Conservation (phyloP, 2,888 invertebrate genomes). For the Catocala fraxini region DNA sequence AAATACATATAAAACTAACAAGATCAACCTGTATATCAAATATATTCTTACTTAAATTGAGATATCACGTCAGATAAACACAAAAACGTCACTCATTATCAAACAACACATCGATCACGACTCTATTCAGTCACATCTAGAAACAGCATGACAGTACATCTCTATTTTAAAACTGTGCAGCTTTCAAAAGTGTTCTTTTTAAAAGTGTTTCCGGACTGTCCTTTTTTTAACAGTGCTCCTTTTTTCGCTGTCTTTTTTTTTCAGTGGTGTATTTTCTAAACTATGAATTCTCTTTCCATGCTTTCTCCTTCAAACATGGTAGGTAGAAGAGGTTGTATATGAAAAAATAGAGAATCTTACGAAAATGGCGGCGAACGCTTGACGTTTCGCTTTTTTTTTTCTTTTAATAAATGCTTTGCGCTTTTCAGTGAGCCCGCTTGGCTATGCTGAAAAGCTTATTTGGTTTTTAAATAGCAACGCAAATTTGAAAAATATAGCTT, state of each 20-base stretch:
- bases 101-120: constrained; percentile 46
- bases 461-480: constrained; percentile 41
- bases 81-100: constrained; percentile 37
- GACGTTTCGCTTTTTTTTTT: constrained; percentile 41
- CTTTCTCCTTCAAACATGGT: constrained; percentile 87
- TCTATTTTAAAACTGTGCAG: constrained; percentile 1
- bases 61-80: constrained; percentile 49
- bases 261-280: constrained; percentile 70
- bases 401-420: constrained; percentile 38
- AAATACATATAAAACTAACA: no score
- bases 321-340: constrained; percentile 87
- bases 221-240: constrained; percentile 51
- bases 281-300: constrained; percentile 86
- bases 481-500: constrained; percentile 25
- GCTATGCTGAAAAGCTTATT: constrained; percentile 43
- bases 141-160: constrained; percentile 27
- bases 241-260: constrained; percentile 52
- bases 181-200: constrained; percentile 2
- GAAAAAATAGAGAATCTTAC: constrained; percentile 68
- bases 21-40: background rate
- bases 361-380: constrained; percentile 30
- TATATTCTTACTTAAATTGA: constrained; percentile 27
- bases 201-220: constrained; percentile 48
- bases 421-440: constrained; percentile 37
- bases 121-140: constrained; percentile 26